Evolutionary conservation across 2,797 vertebrate genomes (phyloP), one percentile per base, ranked within the genome.

Genomic region (Aeoliscus strigatus): DNA sequence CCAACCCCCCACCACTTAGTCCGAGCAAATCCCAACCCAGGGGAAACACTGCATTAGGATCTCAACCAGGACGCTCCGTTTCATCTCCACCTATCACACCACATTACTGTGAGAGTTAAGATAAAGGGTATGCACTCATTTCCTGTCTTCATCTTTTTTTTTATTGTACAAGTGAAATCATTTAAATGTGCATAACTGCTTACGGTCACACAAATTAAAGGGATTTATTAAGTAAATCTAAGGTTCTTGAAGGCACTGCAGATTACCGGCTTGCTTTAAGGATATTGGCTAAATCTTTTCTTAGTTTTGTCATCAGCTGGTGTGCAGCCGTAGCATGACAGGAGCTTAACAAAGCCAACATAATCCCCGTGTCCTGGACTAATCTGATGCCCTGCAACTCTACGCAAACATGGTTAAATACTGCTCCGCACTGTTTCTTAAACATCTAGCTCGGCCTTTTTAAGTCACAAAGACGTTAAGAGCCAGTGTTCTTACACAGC

Each of bases 341-440:
- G 63, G 60, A 62, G 63, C 54, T 47, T 66, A 46, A 70, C 67
- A 75, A 66, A 81, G 67, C 61, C 70, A 67, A 53, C 55, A 46
- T 80, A 85, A 84, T 82, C 75, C 75, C 39, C 60, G 71, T 77
- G 62, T 76, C 74, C 73, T 59, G 66, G 54, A 56, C 70, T 79
- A 70, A 81, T 79, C 78, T 75, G 59, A 75, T 63, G 44, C 67
- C 60, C 59, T 39, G 51, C 45, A 65, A 70, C 49, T 73, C 61
- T 42, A 66, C 68, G 66, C 75, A 78, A 77, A 78, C 73, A 80
- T 18, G 27, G 30, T 40, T 64, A 32, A 61, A 72, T 57, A 72
- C 31, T 47, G 27, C 49, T 68, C 30, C 17, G 55, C 60, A 16
- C 9, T 0, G 28, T 59, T 60, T 56, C 50, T 66, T 40, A 51